Evolutionary conservation across 1,140 invertebrate genomes (phyloP).

Genomic region (Proctacanthus coquilletti): DNA sequence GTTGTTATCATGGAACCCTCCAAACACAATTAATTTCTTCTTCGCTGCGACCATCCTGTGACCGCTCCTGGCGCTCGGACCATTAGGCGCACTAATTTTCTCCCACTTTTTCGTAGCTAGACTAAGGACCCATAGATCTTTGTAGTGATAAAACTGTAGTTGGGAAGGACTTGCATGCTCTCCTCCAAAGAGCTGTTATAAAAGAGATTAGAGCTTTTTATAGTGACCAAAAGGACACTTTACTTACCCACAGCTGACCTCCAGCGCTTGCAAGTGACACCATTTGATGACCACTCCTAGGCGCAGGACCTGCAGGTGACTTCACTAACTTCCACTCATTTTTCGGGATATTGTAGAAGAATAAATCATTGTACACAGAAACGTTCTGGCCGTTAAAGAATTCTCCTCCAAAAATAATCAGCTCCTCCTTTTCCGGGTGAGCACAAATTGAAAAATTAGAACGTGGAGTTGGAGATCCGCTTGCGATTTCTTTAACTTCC

Average conservation of each 20-base stretch:
- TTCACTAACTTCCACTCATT: conserved; percentile 67
- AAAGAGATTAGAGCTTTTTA: conserved; percentile 19
- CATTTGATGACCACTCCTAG: conserved; percentile 76
- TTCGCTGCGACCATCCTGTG: conserved; percentile 67
- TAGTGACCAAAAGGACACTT: not conserved
- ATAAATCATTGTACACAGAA: conserved; percentile 69
- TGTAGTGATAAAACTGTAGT: conserved; percentile 87
- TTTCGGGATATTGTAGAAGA: conserved; percentile 66
- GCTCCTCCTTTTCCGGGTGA: conserved; percentile 73
- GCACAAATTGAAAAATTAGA: conserved; percentile 65
- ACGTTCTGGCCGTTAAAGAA: conserved; percentile 82
- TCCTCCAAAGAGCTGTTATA: conserved; percentile 87
- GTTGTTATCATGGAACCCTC: conserved; percentile 81
- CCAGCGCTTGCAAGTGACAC: conserved; percentile 51
- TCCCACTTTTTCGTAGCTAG: conserved; percentile 69
- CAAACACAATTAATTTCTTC: conserved; percentile 76
- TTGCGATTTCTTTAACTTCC: conserved; percentile 52
- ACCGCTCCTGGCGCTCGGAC: conserved; percentile 73
- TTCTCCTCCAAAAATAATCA: conserved; percentile 86
- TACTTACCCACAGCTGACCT: conserved; percentile 43
- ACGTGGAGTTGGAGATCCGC: conserved; percentile 52
- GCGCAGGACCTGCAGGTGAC: conserved; percentile 65
- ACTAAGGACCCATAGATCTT: conserved; percentile 79
- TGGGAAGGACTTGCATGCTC: conserved; percentile 83
- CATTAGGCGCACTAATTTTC: conserved; percentile 51